phyloP scores from a whole-genome alignment of 2,113 vertebrate genomes.

The Microtus oregoni region DNA sequence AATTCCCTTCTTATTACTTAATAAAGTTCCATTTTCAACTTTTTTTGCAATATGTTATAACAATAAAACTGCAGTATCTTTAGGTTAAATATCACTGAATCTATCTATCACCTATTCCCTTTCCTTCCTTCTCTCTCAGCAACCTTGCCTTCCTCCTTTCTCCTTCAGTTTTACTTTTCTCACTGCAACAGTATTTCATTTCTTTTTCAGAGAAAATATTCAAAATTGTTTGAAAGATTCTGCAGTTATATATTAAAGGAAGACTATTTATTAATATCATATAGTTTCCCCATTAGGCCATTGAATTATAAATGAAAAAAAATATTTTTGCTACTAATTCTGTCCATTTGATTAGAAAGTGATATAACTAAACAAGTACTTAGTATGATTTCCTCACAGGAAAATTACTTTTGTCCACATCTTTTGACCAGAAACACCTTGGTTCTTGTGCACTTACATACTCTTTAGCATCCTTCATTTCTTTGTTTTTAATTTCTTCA shows the following conservation, averaged over 20 bases:
- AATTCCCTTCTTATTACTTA: no score
- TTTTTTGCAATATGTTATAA: no score
- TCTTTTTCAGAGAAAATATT: background rate
- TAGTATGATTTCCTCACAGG: background rate
- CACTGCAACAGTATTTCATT: background rate
- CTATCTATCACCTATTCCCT: background rate
- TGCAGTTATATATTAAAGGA: background rate
- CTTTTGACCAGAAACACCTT: background rate
- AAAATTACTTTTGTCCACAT: background rate
- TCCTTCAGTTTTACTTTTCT: background rate
- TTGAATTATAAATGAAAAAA: background rate
- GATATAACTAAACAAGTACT: background rate
- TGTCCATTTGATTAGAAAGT: background rate
- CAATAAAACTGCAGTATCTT: no score
- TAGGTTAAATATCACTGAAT: background rate
- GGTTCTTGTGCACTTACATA: background rate
- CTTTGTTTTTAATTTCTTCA: background rate
- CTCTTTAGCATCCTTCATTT: background rate
- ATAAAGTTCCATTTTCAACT: no score
- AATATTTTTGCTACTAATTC: background rate
- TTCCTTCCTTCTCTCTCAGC: background rate
- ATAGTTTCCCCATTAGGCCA: background rate
- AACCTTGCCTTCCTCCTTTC: accelerated
- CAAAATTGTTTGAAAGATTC: background rate
- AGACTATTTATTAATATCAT: background rate